Base-by-base conservation (phyloP, 2,888 invertebrate species). In the Hyppa rectilinea region DNA sequence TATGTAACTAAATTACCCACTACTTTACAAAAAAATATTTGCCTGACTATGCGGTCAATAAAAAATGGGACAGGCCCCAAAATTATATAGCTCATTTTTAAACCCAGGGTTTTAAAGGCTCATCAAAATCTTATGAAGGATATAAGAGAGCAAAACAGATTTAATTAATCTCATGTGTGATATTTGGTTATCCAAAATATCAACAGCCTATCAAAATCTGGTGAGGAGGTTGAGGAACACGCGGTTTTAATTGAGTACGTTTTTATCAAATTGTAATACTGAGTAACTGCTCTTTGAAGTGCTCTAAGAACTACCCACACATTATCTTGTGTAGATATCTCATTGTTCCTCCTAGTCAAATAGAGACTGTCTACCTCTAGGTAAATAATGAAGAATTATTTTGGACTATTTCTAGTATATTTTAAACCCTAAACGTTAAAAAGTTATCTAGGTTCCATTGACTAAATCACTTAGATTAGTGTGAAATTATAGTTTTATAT, bases 341-440 rank as follows among this genome's bases (percentile, higher is more conserved):
- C 40, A 40, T 52, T 26, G 31, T 62, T 69, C n/a, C 34, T 10
- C n/a, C n/a, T n/a, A n/a, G n/a, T n/a, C n/a, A n/a, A 26, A 17
- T 50, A 7, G 17, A 26, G 23, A n/a, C n/a, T 2, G 6, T 14
- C 14, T 45, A 36, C 9, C 17, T 36, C 29, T 17, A 12, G 17
- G 31, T 60, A 7, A 26, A 45, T 34, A 20, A 14, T 38, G 5
- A 23, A 64, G 20, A 34, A 31, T 26, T 14, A 20, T 34, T 49
- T n/a, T 5, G 5, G 5, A 23, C 17, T 3, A 40, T 31, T 9
- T 23, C 1, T 38, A 12, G 10, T 7, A 2, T 17, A 38, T 7
- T 45, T 12, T 4, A 17, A 29, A n/a, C 7, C 4, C 7, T 17
- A 31, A 31, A 12, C 6, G 12, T 36, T 9, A 43, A n/a, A 43